A percentile compares a stretch with the other conserved stretches of the same genome.
These are phyloP conservation scores for Oenanthe melanoleuca DNA, from an alignment of 2,113 vertebrate genomes.

Conservation along the genomic window DNA sequence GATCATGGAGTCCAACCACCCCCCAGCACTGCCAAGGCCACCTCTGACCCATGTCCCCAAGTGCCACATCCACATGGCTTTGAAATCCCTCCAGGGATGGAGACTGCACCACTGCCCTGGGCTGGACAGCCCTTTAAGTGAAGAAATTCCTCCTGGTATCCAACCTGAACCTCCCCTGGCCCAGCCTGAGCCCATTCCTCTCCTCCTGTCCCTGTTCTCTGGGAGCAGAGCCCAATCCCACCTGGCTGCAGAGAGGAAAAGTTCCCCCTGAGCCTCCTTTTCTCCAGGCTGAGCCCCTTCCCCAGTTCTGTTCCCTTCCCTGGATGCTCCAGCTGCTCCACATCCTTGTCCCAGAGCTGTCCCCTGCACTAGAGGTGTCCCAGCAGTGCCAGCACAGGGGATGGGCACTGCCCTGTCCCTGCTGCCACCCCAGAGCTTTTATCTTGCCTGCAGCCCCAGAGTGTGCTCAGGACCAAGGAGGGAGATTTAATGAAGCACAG, in stretches of 20 bases:
- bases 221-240: accelerated
- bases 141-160: background rate
- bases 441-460: background rate
- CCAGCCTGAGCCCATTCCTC: accelerated
- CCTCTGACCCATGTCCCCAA: background rate
- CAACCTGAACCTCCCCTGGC: background rate
- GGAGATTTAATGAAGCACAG: background rate
- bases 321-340: accelerated
- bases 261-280: background rate
- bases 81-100: background rate
- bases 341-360: background rate
- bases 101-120: background rate
- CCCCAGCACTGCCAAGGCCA: background rate
- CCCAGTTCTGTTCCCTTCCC: background rate
- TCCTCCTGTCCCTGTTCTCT: background rate
- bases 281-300: background rate
- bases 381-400: background rate
- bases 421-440: background rate
- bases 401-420: background rate
- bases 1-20: background rate
- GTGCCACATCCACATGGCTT: background rate
- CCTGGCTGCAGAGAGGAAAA: background rate
- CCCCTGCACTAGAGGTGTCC: background rate
- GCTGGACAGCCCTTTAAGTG: too few species aligned
- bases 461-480: background rate